Evolutionary conservation across 2,888 invertebrate genomes (phyloP).

Genomic region (Byasa hedistus): DNA sequence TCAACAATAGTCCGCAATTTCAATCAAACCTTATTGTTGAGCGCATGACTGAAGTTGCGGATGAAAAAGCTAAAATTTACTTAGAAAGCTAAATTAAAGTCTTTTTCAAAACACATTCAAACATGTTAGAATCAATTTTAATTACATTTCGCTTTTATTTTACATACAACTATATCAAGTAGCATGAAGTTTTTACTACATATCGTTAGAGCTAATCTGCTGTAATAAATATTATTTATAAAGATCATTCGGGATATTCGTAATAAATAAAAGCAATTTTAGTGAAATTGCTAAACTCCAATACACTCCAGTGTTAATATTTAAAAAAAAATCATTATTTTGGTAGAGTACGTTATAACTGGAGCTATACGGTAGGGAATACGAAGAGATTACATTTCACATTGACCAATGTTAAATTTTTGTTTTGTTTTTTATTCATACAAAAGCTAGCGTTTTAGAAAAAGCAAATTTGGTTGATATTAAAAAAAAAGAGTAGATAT

Average conservation of each 20-base stretch:
- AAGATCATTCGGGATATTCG: too few species aligned
- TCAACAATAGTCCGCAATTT: conserved; percentile 3
- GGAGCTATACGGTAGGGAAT: conserved; percentile 10
- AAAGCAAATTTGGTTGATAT: neutral
- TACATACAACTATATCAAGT: too few species aligned
- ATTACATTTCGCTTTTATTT: too few species aligned
- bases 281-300: neutral
- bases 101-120: neutral
- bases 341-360: neutral
- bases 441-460: neutral
- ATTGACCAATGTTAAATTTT: conserved; percentile 3
- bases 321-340: neutral
- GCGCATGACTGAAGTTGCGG: neutral
- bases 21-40: conserved; percentile 8
- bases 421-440: neutral
- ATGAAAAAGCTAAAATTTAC: neutral
- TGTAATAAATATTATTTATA: too few species aligned
- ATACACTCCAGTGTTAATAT: neutral
- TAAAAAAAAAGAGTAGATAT: neutral
- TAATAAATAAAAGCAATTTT: neutral
- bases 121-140: too few species aligned
- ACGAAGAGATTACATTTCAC: conserved; percentile 10
- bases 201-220: too few species aligned
- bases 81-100: neutral
- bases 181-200: too few species aligned